Evolutionary conservation across 2,113 vertebrate genomes (phyloP).

Genomic region (Nymphicus hollandicus): DNA sequence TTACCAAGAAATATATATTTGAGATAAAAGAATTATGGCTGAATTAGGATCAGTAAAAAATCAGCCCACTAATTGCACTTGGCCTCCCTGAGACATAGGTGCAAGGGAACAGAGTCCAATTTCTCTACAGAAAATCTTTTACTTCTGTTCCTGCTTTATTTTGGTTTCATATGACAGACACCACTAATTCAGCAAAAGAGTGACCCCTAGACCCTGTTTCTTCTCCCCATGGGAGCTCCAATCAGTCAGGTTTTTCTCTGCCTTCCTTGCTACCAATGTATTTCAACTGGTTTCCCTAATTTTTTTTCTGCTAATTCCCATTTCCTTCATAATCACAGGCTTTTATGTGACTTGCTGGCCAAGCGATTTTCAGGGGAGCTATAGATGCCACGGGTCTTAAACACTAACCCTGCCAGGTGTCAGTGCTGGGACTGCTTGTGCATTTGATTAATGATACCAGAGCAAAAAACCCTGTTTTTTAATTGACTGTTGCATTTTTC

Average conservation of each 20-base stretch:
- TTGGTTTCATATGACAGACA: constrained; percentile 92
- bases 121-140: constrained; percentile 80
- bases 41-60: constrained; percentile 68
- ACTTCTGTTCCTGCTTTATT: constrained; percentile 86
- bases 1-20: constrained; percentile 65
- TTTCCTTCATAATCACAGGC: constrained; percentile 93
- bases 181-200: constrained; percentile 85
- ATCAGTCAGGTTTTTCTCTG: constrained; percentile 82
- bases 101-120: constrained; percentile 69
- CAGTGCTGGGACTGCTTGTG: constrained; percentile 85
- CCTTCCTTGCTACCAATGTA: constrained; percentile 73
- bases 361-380: constrained; percentile 70
- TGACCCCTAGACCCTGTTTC: constrained; percentile 78
- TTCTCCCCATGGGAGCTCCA: constrained; percentile 78
- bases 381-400: constrained; percentile 87
- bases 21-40: constrained; percentile 78
- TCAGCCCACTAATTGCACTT: constrained; percentile 82
- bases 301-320: constrained; percentile 92
- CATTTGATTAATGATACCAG: constrained; percentile 88
- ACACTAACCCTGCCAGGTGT: constrained; percentile 93
- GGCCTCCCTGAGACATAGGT: constrained; percentile 77
- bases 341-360: constrained; percentile 85
- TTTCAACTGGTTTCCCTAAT: constrained; percentile 79
- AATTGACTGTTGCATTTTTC: constrained; percentile 70
- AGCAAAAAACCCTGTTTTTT: constrained; percentile 81